phyloP scores from a whole-genome alignment of 2,797 vertebrate species.

The Myotis vivesi region DNA sequence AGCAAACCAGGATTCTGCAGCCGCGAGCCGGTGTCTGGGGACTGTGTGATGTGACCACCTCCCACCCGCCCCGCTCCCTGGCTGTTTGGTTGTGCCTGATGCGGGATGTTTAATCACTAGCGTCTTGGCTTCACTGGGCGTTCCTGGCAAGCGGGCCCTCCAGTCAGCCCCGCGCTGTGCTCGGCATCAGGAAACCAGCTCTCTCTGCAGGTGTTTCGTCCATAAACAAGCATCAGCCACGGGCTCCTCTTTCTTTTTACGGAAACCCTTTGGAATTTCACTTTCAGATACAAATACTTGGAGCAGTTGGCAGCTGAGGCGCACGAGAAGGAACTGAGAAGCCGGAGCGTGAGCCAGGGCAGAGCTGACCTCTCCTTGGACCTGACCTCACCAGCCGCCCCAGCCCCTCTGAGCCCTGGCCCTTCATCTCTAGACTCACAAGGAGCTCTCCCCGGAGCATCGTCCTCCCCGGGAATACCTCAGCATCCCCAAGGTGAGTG shows the following conservation, averaged over 20 bases:
- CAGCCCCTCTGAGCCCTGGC: slow-evolving; percentile 82
- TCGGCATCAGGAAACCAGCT: slow-evolving; percentile 80
- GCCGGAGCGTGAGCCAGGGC: slow-evolving; percentile 85
- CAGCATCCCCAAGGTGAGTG: slow-evolving; percentile 87
- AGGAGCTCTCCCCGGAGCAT: slow-evolving; percentile 81
- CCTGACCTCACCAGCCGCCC: slow-evolving; percentile 86
- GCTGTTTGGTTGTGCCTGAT: slow-evolving; percentile 78
- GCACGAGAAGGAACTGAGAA: slow-evolving; percentile 90
- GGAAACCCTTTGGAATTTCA: slow-evolving; percentile 88
- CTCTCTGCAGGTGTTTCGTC: slow-evolving; percentile 84
- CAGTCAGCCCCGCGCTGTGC: slow-evolving; percentile 70
- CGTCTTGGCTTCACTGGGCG: slow-evolving; percentile 68
- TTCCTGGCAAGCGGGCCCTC: slow-evolving; percentile 69
- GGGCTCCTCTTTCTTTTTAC: slow-evolving; percentile 84
- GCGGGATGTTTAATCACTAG: slow-evolving; percentile 74
- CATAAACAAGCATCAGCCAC: slow-evolving; percentile 83
- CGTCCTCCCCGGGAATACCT: slow-evolving; percentile 64
- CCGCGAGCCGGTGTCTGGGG: slow-evolving; percentile 59
- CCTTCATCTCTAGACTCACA: slow-evolving; percentile 83
- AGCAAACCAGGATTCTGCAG: slow-evolving; percentile 68
- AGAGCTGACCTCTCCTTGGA: slow-evolving; percentile 94
- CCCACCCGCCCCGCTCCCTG: neutral
- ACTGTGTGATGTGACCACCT: slow-evolving; percentile 61
- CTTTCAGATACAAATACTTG: slow-evolving; percentile 94
- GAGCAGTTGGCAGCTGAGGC: slow-evolving; percentile 93